Evolutionary conservation across 2,888 invertebrate species (phyloP), one percentile per base, ranked within the genome.

Genomic region (Erebia epiphron): DNA sequence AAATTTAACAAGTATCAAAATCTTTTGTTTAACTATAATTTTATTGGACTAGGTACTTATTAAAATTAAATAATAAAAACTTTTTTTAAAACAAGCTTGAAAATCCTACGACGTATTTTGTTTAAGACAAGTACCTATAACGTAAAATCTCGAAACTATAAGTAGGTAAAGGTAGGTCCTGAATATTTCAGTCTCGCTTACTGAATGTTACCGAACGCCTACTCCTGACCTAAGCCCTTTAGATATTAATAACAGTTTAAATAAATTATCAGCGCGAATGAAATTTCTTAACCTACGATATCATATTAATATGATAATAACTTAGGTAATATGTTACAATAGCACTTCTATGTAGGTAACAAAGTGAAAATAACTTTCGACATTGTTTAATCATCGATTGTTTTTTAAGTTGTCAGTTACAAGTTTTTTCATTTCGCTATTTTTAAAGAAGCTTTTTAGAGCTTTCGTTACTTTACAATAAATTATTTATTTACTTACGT

Each of bases 201-300:
- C 60, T 63, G 43, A 54, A 60, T n/a, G 43, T 57, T 64, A 64
- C 63, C 52, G 43, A 68, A 73, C 73, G 74, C 70, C 73, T 74
- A 75, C 73, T 60, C 73, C 60, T 74, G 76, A 76, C 73, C 73
- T 76, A 73, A 76, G 75, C 75, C 69, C 76, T 76, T 75, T 75
- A 70, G 63, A 73, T 68, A 70, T 70, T 72, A 71, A 67, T 74
- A 43, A 54, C 13, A 18, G 11, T n/a, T 41, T 21, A 46, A 18
- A 65, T 69, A 60, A 54, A 10, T 11, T 69, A 61, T 56, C 68
- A 66, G 58, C 63, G 57, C 72, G 70, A 69, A 74, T 74, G 66
- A 66, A 70, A 50, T 50, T 50, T 14, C 50, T 50, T 50, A 14
- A 50, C 14, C 7, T 50, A 50, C 4, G 50, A 46, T 50, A n/a